Evolutionary conservation across 2,888 invertebrate genomes (phyloP), one percentile per base, ranked within the genome.

Genomic region (Nebria brevicollis): DNA sequence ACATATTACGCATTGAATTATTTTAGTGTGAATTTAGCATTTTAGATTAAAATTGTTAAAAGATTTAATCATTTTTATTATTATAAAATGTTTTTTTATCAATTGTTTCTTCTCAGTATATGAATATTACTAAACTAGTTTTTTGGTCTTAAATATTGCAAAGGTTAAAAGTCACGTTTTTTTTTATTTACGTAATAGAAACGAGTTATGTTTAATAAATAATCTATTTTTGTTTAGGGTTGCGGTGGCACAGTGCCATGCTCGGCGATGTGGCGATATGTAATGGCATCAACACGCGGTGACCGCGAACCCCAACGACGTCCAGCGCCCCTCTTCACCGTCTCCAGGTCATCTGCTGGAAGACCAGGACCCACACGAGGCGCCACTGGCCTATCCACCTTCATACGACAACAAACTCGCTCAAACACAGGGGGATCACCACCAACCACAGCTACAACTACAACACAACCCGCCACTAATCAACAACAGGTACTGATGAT

Each of bases 191-290:
- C 34, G 34, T 34, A 20, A 20, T 20, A 20, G 20, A 20, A 43
- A 43, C 43, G 43, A 43, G 43, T 13, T 7, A 54, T 54, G 54
- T 54, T 54, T 54, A 54, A 66, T 25, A 15, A 66, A 25, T 66
- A 66, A 15, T 20, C 20, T 70, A 25, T 70, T 26, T 70, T 11
- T 25, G 25, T 70, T n/a, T 72, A 77, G 79, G 78, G 70, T 54
- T 74, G 76, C 20, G 72, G 77, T 43, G 75, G 83, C 83, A 84
- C 83, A 85, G 86, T 86, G 88, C 86, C 84, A 86, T 87, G 88
- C 86, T 84, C 86, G 87, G 90, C 89, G 87, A 94, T 94, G 94
- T 94, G 94, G 94, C 93, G 94, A 83, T 94, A 94, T 90, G 93
- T 94, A 89, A 92, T 93, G 90, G 93, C 94, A 84, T 93, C 94